Evolutionary conservation across 2,797 vertebrate genomes (phyloP), one percentile per base, ranked within the genome.

Genomic region (Enteromius trimaculatus): DNA sequence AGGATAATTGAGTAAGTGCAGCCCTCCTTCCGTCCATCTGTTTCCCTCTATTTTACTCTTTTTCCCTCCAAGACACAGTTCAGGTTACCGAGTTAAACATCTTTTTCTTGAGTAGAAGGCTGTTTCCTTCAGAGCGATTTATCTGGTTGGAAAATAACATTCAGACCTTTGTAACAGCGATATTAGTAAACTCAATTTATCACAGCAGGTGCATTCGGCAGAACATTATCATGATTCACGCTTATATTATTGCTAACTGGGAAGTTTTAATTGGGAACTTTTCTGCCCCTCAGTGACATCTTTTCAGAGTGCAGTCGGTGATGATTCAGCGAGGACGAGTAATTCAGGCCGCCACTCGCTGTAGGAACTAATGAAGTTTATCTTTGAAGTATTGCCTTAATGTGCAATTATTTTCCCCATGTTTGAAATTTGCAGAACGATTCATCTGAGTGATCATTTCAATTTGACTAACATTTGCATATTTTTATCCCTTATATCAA

Each of bases 31-130:
- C 51, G 9, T 68, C 58, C 60, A 49, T 77, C 47, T 66, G 66
- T 66, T 71, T 88, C 81, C 87, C 84, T 85, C 84, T 47, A 65
- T 74, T 84, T 83, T 74, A 69, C 79, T 82, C 29, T 21, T 81
- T 85, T 84, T 86, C 85, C 85, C 85, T 87, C 87, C 82, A 42
- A 72, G n/a, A 62, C 49, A 58, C 37, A 85, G 83, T 44, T 84
- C 85, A 55, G 34, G 66, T 87, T 85, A 84, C 75, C 17, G 6
- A 66, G 23, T n/a, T 60, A 47, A 60, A 71, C 6, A 17, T 80
- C 0, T 29, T 23, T 39, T 26, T 51, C 49, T n/a, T 37, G 23
- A 70, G 31, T 34, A 44, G 9, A 5, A 60, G 37, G 55, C 19
- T 72, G 42, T 71, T 49, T 44, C 21, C 26, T 62, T 62, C 31